Evolutionary conservation across 2,113 vertebrate species (phyloP), one percentile per base, ranked within the genome.

Genomic region (Solea solea): DNA sequence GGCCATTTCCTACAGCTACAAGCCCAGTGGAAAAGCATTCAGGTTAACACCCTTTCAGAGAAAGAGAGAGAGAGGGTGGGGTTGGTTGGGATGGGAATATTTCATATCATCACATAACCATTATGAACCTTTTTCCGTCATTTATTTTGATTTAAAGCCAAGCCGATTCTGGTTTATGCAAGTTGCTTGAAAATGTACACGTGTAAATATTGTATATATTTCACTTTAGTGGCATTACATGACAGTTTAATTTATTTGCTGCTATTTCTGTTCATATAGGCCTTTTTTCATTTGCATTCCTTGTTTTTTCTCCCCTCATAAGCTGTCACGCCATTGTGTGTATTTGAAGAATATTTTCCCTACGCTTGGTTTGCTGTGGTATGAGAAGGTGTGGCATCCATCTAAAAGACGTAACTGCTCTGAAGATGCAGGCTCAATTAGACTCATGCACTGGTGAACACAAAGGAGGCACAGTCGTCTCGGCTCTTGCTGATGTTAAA

Each of bases 1-100:
- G 49, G 34, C 34, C 25, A 63, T 79, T 80, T 72, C 78, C 82
- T 74, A 63, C 71, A 64, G 75, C 77, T 72, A 76, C 28, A 49
- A 74, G 67, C 62, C 25, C 34, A 50, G 12, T 69, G 73, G 67
- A 79, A 70, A 72, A 77, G 63, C 78, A 78, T 76, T 66, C 52
- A 49, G 63, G 70, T 75, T 59, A 78, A 74, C 63, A 72, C 83
- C 63, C 80, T 8, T 57, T 13, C 9, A 46, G 12, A 69, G 58
- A 63, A 14, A 64, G 67, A 70, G 27, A 34, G 46, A 34, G 50
- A 34, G 11, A 27, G 39, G 61, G 25, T 11, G 9, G 27, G 40
- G 21, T 42, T 15, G 46, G 9, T 51, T 53, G 7, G 21, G 21
- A 12, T 12, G 25, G 25, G 8, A 44, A 1, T 5, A 27, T 27